Conservation (phyloP, 2,113 vertebrate species). For the Strigops habroptila region DNA sequence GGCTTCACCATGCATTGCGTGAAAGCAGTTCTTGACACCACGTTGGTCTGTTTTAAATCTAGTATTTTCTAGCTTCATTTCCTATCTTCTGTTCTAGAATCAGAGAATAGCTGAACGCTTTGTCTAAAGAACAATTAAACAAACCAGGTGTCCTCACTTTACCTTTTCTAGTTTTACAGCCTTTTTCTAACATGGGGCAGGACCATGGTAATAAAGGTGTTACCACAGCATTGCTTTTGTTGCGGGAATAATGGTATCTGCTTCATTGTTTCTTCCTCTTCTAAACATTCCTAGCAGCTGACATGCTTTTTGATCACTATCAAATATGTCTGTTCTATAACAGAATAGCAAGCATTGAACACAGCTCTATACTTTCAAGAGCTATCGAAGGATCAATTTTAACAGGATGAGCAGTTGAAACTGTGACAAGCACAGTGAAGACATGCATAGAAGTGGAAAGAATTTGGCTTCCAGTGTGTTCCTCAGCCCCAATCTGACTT, state of each 20-base stretch:
- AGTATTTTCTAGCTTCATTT: background rate
- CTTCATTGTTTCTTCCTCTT: background rate
- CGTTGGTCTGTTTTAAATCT: background rate
- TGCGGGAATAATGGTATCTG: background rate
- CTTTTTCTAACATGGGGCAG: background rate
- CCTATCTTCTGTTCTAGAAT: background rate
- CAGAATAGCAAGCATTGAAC: background rate
- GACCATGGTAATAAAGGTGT: background rate
- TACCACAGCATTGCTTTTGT: background rate
- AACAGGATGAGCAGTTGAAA: background rate
- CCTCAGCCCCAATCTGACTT: background rate
- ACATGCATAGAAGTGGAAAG: background rate
- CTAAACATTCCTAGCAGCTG: background rate
- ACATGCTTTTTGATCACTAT: background rate
- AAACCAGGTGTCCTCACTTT: background rate
- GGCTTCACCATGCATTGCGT: background rate
- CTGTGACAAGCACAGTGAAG: background rate
- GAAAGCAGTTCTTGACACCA: background rate
- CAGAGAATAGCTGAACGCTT: background rate
- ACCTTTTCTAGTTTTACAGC: background rate
- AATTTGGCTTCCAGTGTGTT: background rate
- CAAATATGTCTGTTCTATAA: background rate
- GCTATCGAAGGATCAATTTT: background rate
- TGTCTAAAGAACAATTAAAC: background rate
- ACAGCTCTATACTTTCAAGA: background rate